These are phyloP conservation scores for Sebastes trivittatus DNA, from an alignment of 2,797 vertebrate genomes.

Conservation along the genomic window DNA sequence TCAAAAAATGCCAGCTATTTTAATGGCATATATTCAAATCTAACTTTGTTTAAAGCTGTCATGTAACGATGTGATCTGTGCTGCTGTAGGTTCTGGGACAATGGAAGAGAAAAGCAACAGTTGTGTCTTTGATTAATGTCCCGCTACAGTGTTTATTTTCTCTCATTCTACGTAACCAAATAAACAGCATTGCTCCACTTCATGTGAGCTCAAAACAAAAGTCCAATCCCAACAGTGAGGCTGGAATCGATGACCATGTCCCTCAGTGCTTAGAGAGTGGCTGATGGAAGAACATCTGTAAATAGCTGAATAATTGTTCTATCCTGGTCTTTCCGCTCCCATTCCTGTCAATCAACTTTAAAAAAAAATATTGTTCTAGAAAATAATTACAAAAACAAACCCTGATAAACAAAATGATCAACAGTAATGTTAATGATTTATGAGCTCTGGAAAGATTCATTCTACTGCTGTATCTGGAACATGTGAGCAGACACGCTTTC, in stretches of 20 bases:
- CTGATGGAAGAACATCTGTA: constrained; percentile 24
- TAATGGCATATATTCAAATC: background rate
- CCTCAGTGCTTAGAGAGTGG: constrained; percentile 21
- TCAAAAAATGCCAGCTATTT: background rate
- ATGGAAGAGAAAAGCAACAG: constrained; percentile 73
- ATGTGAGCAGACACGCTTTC: too few species aligned
- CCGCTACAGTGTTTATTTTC: constrained; percentile 70
- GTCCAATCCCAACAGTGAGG: constrained; percentile 35
- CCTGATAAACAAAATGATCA: constrained; percentile 22
- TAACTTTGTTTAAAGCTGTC: background rate
- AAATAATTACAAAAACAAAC: constrained; percentile 45
- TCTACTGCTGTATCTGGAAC: too few species aligned
- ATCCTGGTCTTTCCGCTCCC: background rate
- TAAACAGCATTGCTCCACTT: constrained; percentile 63
- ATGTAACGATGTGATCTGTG: constrained; percentile 14
- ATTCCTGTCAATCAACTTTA: constrained; percentile 42
- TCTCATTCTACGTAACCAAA: constrained; percentile 68
- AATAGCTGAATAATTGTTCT: constrained; percentile 39
- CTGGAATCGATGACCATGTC: constrained; percentile 23
- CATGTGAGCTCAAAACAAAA: constrained; percentile 59
- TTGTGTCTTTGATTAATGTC: constrained; percentile 66
- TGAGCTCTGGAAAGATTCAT: background rate
- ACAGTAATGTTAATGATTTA: constrained; percentile 26
- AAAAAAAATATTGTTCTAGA: constrained; percentile 38
- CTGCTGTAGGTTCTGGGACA: constrained; percentile 78